Conservation (phyloP, 2,113 vertebrate genomes). For the Anoplopoma fimbria region DNA sequence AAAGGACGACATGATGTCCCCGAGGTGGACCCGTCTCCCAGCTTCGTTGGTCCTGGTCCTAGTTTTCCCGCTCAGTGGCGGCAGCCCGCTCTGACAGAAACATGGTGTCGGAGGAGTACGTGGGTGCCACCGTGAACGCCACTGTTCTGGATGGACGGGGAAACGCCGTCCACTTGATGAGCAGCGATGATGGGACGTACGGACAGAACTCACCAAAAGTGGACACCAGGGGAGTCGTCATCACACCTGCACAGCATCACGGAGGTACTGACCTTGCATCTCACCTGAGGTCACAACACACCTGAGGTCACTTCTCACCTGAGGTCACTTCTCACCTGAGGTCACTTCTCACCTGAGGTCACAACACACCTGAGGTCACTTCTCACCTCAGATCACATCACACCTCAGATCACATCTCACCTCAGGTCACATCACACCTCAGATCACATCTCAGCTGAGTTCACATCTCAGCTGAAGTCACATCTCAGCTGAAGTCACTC, state of each 20-base stretch:
- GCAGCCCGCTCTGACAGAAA: slow-evolving; percentile 87
- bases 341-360: neutral
- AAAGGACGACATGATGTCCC: slow-evolving; percentile 69
- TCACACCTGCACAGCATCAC: slow-evolving; percentile 89
- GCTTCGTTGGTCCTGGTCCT: slow-evolving; percentile 74
- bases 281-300: neutral
- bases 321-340: neutral
- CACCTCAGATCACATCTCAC: neutral
- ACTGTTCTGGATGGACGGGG: slow-evolving; percentile 90
- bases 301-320: neutral
- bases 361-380: neutral
- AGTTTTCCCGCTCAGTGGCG: slow-evolving; percentile 78
- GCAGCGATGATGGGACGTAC: slow-evolving; percentile 91
- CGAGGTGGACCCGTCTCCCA: slow-evolving; percentile 71
- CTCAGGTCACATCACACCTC: neutral
- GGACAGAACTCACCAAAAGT: slow-evolving; percentile 94
- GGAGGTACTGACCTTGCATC: slow-evolving; percentile 88
- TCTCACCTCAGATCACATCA: neutral
- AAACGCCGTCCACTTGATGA: slow-evolving; percentile 84
- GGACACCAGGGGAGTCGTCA: slow-evolving; percentile 89
- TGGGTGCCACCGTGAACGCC: slow-evolving; percentile 93
- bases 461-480: neutral
- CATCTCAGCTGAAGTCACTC: neutral
- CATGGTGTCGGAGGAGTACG: slow-evolving; percentile 86
- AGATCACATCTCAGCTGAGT: neutral